Percentiles rank a stretch among this genome's conserved stretches.
Conservation (phyloP, 2,113 vertebrate genomes). For the Pongo abelii region DNA sequence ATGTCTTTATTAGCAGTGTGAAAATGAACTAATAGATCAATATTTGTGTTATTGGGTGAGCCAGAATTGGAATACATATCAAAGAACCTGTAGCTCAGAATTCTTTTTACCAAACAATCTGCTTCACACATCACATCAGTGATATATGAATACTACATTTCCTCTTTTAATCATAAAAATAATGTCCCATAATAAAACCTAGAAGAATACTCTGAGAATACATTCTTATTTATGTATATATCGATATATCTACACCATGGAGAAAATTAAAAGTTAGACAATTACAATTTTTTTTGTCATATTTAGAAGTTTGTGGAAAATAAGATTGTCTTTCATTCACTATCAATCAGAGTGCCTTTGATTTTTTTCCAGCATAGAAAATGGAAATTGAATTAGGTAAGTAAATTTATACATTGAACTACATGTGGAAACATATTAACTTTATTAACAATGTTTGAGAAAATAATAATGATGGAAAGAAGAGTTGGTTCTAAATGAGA, state of each 20-base stretch:
- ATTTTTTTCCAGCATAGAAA: background rate
- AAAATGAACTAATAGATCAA: too few species aligned
- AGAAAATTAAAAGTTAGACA: background rate
- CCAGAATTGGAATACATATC: background rate
- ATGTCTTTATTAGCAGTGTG: too few species aligned
- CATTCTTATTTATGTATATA: background rate
- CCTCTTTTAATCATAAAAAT: background rate
- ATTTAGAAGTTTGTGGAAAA: background rate
- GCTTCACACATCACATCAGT: background rate
- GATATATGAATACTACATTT: background rate
- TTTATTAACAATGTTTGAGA: background rate
- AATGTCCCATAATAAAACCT: background rate
- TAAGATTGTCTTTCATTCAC: background rate
- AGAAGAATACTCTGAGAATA: background rate
- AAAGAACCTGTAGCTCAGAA: background rate
- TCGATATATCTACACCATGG: background rate
- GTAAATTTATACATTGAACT: background rate
- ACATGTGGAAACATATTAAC: background rate
- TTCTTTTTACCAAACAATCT: background rate
- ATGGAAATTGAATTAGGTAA: background rate
- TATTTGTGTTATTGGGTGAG: background rate
- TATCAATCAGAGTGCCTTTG: background rate
- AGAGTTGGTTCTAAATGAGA: background rate
- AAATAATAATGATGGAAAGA: background rate
- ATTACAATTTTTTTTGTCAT: background rate